Evolutionary conservation across 2,113 vertebrate species (phyloP), one percentile per base, ranked within the genome.

Genomic region (Ophiodon elongatus): DNA sequence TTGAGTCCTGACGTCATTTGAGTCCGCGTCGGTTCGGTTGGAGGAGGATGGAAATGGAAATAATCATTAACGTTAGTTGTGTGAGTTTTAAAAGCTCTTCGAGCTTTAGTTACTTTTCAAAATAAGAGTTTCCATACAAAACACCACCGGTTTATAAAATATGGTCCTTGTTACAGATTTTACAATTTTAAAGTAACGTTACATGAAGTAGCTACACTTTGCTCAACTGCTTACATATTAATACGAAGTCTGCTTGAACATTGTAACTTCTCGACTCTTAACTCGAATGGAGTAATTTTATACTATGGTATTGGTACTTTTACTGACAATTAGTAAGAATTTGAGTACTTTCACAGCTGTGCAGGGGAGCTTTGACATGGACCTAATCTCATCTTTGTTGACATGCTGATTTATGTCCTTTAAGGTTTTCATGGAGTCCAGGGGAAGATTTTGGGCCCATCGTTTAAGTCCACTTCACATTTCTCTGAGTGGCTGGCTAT

Each of bases 401-500:
- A 19, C 6, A 31, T 25, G 3, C 6, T 57, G 2, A 25, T 56
- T 56, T 57, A 6, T 23, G 0, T 52, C 57, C 11, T 84, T n/a
- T 21, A 21, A 94, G 94, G 74, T 73, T 80, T 87, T 72, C 29
- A 45, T 56, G 75, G 66, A 19, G 25, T 84, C 50, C 39, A 82
- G 56, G 94, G 92, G 31, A 65, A 87, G 3, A 69, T 90, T 10
- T 54, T 66, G 65, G 76, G 71, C 66, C 63, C 60, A 8, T 76
- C 76, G 0, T 39, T 70, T 52, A 76, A 87, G 57, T 67, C 70
- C 15, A 79, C 60, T 52, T 45, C 52, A 3, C 73, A 74, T 68
- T 43, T 80, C 15, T 82, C 80, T n/a, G 77, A 89, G 25, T 94
- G 93, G 94, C 65, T 79, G 60, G 57, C 77, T 0, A 84, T 91